Base-by-base conservation (phyloP, 2,113 vertebrate species). In the Salvator merianae region DNA sequence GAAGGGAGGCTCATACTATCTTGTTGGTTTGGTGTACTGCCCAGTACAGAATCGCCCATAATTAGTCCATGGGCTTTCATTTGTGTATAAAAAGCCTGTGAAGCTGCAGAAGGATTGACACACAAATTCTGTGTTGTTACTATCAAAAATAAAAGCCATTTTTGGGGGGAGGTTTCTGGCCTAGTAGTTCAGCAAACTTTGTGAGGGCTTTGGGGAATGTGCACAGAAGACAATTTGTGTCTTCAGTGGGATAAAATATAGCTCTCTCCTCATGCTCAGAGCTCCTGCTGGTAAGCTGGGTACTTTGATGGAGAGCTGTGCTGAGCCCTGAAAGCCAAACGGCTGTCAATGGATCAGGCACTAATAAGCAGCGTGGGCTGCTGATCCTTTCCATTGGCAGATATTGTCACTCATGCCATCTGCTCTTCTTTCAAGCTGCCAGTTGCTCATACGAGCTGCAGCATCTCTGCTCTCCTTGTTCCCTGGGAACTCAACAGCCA, bases 311-410 rank as follows among this genome's bases (percentile, higher is more conserved):
- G 77, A 77, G 75, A 71, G 43, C 55, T 73, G 28, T 30, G 1
- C 13, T 65, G 40, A 82, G 80, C 81, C 38, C 79, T 55, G 66
- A 32, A 68, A 53, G 28, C 59, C 69, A 47, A 85, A 32, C 68
- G 43, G 53, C 81, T 79, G 85, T 63, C 81, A 83, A 68, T 55
- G 81, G 68, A 66, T 68, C 75, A 74, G 55, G 32, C 55, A 66
- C 74, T 66, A 78, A 83, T 53, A 73, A 73, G 81, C 66, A 53
- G 68, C 32, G 26, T 78, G 80, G 68, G 85, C 74, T 78, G 85
- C 71, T 83, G 86, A 83, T 83, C 86, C 86, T 28, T 68, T 68
- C 75, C 81, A 79, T 40, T 77, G 66, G 74, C 32, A 78, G 75
- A 82, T 82, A 76, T 72, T 38, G 53, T 53, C 80, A 50, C 40